These are phyloP conservation scores for Allygus modestus DNA, from an alignment of 2,888 invertebrate genomes.

Conservation along the genomic window DNA sequence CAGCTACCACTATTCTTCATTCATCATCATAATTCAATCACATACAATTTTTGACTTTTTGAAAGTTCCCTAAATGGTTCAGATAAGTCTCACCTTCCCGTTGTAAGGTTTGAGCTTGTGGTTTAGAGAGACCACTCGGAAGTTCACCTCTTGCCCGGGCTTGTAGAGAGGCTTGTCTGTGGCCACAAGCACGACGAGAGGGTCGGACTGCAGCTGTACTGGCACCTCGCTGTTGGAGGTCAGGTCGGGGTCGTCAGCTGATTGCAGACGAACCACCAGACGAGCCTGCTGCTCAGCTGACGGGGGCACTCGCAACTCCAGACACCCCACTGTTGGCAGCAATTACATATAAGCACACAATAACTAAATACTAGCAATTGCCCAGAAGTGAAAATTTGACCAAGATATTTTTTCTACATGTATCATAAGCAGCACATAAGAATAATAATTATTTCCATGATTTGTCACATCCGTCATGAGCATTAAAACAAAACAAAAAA, in stretches of 20 bases:
- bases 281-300: conserved; percentile 1
- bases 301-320: conserved; percentile 21
- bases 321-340: conserved; percentile 1
- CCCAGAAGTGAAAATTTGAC: no score
- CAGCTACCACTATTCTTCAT: no score
- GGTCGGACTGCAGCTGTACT: conserved; percentile 77
- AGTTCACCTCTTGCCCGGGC: conserved; percentile 78
- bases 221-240: conserved; percentile 65
- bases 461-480: no score
- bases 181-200: conserved; percentile 77
- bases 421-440: no score
- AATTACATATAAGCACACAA: not conserved
- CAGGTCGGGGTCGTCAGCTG: conserved; percentile 18
- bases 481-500: no score
- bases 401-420: no score
- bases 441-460: no score
- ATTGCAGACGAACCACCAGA: conserved; percentile 21
- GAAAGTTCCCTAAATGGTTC: no score
- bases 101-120: conserved; percentile 77
- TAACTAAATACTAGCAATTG: no score
- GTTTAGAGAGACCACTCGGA: conserved; percentile 78
- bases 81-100: not conserved
- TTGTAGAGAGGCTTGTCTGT: conserved; percentile 80
- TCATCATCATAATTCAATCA: no score
- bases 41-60: no score